Conservation (phyloP, 2,888 invertebrate genomes). For the Athripsodes cinereus region DNA sequence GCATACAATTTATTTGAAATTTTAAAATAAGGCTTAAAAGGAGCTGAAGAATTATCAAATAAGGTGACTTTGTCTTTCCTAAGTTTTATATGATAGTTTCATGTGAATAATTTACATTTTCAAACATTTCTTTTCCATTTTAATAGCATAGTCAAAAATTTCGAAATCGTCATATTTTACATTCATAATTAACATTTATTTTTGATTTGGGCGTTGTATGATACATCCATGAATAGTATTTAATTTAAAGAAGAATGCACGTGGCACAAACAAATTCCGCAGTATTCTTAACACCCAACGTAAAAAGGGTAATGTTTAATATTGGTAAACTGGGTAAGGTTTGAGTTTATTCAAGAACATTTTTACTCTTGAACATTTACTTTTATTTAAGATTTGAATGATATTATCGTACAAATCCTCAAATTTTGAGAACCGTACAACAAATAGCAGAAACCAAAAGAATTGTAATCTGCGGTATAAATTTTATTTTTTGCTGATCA, state of each 20-base stretch:
- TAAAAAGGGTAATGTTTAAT: neutral
- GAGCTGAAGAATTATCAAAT: too few relatives aligned
- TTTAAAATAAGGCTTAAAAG: too few relatives aligned
- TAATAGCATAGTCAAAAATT: too few relatives aligned
- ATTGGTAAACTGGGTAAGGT: too few relatives aligned
- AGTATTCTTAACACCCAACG: neutral
- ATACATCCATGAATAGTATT: neutral
- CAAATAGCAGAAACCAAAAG: neutral
- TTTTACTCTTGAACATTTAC: neutral
- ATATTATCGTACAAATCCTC: neutral
- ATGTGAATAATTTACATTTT: too few relatives aligned
- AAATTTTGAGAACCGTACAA: neutral
- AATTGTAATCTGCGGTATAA: neutral
- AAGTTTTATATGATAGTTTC: too few relatives aligned
- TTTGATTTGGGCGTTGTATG: too few relatives aligned
- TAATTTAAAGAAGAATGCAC: slow-evolving; percentile 1
- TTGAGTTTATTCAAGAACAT: neutral
- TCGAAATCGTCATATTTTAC: too few relatives aligned
- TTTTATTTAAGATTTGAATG: neutral
- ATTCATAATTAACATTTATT: too few relatives aligned
- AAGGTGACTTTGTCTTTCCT: too few relatives aligned
- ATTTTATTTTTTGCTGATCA: neutral
- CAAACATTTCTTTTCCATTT: too few relatives aligned
- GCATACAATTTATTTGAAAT: too few relatives aligned
- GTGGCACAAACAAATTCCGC: neutral